Evolutionary conservation across 1,140 invertebrate species (phyloP).

Genomic region (Drosophila equinoxialis): DNA sequence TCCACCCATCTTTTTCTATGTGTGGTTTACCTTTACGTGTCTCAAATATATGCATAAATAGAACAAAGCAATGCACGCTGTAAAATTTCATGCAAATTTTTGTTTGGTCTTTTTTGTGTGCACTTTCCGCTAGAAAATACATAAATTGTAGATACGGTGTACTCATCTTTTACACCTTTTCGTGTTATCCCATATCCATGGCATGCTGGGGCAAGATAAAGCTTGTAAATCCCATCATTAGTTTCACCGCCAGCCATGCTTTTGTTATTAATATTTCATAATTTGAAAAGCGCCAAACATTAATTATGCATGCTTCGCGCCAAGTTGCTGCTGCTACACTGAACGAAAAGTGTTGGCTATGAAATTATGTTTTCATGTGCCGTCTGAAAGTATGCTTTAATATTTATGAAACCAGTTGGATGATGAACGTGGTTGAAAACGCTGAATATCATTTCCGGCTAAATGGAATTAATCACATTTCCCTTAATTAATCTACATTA

Average conservation of each 20-base stretch:
- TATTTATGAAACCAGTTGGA: not conserved
- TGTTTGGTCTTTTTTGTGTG: not conserved
- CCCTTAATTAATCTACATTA: conserved; percentile 6
- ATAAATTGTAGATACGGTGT: conserved; percentile 23
- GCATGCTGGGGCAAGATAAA: conserved; percentile 46
- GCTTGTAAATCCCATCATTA: conserved; percentile 51
- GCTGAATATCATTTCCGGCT: not conserved
- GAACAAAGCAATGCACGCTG: conserved; percentile 50
- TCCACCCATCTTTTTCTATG: not conserved
- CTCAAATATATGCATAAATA: conserved; percentile 32
- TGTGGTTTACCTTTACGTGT: not conserved
- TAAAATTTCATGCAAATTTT: conserved; percentile 36
- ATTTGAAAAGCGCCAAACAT: conserved; percentile 46
- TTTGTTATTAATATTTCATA: conserved; percentile 55
- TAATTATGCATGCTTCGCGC: conserved; percentile 43
- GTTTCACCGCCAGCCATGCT: conserved; percentile 35
- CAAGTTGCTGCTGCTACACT: conserved; percentile 40
- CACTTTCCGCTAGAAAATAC: conserved; percentile 60
- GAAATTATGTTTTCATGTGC: conserved; percentile 1
- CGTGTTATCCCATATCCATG: conserved; percentile 14
- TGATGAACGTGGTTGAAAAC: not conserved
- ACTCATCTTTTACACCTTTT: conserved; percentile 25
- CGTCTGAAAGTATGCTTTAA: conserved; percentile 53
- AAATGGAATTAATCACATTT: not conserved
- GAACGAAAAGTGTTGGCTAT: conserved; percentile 1